Evolutionary conservation across 2,113 vertebrate genomes (phyloP).

Genomic region (Gymnorhina tibicen): DNA sequence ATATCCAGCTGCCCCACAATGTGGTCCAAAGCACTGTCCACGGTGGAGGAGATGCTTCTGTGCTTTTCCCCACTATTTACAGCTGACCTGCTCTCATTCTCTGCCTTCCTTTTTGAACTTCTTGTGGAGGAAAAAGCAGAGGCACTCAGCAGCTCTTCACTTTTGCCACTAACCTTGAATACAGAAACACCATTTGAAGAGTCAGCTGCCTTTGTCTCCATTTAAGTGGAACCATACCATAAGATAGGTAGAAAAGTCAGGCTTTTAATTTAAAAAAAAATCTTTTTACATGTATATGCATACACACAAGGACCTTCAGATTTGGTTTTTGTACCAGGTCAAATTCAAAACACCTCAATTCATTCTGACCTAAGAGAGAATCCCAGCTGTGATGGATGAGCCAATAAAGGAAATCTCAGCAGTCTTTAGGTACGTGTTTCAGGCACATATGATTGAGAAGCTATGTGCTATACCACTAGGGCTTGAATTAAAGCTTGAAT

Average conservation of each 20-base stretch:
- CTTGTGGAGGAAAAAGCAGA: background rate
- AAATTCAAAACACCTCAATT: conserved; percentile 41
- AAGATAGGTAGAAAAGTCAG: background rate
- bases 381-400: conserved; percentile 30
- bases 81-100: background rate
- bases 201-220: conserved; percentile 3
- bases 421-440: conserved; percentile 43
- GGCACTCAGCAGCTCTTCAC: background rate
- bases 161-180: background rate
- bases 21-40: conserved; percentile 77
- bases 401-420: conserved; percentile 59
- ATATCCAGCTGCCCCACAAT: conserved; percentile 89
- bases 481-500: background rate
- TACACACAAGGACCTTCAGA: conserved; percentile 28
- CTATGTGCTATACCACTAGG: background rate
- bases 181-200: conserved; percentile 13
- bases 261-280: background rate
- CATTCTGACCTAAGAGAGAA: background rate
- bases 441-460: conserved; percentile 25
- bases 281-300: background rate
- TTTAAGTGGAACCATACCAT: background rate
- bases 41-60: conserved; percentile 43
- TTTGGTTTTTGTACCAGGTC: conserved; percentile 57
- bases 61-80: conserved; percentile 40
- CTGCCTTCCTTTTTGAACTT: conserved; percentile 45